These are phyloP conservation scores for Fukomys damarensis DNA, from an alignment of 2,113 vertebrate genomes.

Conservation along the genomic window DNA sequence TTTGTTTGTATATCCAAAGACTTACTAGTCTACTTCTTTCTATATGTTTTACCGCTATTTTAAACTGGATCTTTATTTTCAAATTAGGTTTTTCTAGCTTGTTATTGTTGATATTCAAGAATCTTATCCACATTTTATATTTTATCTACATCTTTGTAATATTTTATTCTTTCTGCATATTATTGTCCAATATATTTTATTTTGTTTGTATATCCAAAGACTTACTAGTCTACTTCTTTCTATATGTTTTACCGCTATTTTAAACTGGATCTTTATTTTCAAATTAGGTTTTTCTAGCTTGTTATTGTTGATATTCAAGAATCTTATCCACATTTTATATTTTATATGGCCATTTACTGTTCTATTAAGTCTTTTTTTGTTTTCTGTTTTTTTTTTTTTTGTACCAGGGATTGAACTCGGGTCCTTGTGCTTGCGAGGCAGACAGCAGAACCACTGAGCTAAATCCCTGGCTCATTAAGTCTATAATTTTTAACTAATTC, in stretches of 20 bases:
- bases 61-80: conserved; percentile 34
- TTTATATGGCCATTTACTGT: conserved; percentile 11
- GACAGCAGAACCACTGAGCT: no score
- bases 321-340: conserved; percentile 28
- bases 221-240: conserved; percentile 7
- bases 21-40: conserved; percentile 14
- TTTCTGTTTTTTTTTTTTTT: no score
- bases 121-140: conserved; percentile 28
- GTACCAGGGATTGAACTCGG: no score
- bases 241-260: conserved; percentile 15
- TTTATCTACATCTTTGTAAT: conserved; percentile 39
- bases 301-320: conserved; percentile 28
- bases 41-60: conserved; percentile 15
- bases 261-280: conserved; percentile 34
- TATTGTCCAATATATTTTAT: conserved; percentile 15
- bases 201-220: conserved; percentile 8
- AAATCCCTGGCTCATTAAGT: no score
- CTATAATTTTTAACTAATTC: conserved; percentile 1
- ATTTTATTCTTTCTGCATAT: conserved; percentile 52
- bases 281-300: conserved; percentile 12
- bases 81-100: conserved; percentile 12
- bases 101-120: conserved; percentile 28
- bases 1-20: conserved; percentile 8
- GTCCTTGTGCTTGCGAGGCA: no score
- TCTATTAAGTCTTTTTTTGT: neutral